A percentile compares a stretch with the other conserved stretches of the same genome.
Evolutionary conservation across 2,797 vertebrate genomes (phyloP).

Genomic region (Botia kubotai): DNA sequence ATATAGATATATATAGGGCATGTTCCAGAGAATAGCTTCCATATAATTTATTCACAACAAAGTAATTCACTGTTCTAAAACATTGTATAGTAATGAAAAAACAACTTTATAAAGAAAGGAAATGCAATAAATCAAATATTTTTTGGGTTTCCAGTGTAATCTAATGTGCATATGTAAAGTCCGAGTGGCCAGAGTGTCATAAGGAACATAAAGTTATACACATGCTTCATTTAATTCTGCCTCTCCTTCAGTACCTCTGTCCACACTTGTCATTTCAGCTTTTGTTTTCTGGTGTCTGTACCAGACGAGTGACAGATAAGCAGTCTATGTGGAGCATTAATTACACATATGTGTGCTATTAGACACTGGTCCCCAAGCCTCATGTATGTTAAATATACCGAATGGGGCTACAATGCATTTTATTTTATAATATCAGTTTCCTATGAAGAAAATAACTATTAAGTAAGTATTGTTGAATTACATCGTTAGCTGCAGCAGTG

Average conservation of each 20-base stretch:
- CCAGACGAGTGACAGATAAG: no score
- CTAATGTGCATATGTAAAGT: no score
- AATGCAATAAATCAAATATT: no score
- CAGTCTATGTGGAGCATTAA: no score
- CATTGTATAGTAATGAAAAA: no score
- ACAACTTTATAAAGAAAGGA: no score
- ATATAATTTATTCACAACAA: not conserved
- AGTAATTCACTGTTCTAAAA: not conserved
- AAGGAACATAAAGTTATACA: no score
- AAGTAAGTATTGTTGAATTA: conserved; percentile 39
- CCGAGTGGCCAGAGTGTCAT: no score
- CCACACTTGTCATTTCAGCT: not conserved
- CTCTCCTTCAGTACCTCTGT: not conserved
- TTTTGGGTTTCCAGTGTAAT: no score
- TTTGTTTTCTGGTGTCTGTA: not conserved
- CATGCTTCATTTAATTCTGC: no score
- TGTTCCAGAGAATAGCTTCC: not conserved
- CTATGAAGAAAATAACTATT: conserved; percentile 27
- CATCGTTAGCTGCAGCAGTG: conserved; percentile 43
- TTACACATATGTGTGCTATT: not conserved
- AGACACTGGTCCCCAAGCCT: not conserved
- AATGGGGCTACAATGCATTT: not conserved
- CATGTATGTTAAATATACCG: not conserved
- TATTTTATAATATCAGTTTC: conserved; percentile 1
- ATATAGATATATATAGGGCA: not conserved